phyloP scores from a whole-genome alignment of 2,888 invertebrate species.

The Tetragonisca angustula region DNA sequence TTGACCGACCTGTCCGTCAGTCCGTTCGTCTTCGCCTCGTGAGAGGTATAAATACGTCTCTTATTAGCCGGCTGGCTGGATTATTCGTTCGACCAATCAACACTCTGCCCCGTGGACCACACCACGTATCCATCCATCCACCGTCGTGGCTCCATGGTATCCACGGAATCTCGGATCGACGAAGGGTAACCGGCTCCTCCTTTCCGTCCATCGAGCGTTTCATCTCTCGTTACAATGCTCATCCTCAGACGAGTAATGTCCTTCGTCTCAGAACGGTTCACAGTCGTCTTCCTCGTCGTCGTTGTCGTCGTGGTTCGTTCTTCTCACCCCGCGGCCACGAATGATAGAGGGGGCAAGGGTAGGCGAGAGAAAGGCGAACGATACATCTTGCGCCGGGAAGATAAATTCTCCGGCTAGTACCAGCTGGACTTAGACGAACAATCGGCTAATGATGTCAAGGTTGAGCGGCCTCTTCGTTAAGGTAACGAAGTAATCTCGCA shows the following conservation, averaged over 20 bases:
- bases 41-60: conserved; percentile 73
- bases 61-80: conserved; percentile 71
- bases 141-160: conserved; percentile 32
- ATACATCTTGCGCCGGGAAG: conserved; percentile 70
- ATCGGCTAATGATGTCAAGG: conserved; percentile 74
- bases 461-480: conserved; percentile 70
- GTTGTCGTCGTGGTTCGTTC: conserved; percentile 6
- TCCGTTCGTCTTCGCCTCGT: conserved; percentile 61
- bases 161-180: conserved; percentile 68
- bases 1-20: conserved; percentile 63
- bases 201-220: not conserved
- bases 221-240: conserved; percentile 3
- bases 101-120: conserved; percentile 53
- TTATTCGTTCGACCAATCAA: conserved; percentile 75
- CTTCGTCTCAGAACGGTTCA: conserved; percentile 5
- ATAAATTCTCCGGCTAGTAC: conserved; percentile 63
- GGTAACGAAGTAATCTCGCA: conserved; percentile 68
- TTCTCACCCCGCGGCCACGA: conserved; percentile 60
- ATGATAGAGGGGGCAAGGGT: conserved; percentile 67
- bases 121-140: conserved; percentile 48
- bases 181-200: conserved; percentile 50
- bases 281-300: conserved; percentile 12
- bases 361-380: conserved; percentile 41
- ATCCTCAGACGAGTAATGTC: conserved; percentile 22
- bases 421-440: conserved; percentile 68